Evolutionary conservation across 2,888 invertebrate genomes (phyloP).

Genomic region (Melipona bicolor): DNA sequence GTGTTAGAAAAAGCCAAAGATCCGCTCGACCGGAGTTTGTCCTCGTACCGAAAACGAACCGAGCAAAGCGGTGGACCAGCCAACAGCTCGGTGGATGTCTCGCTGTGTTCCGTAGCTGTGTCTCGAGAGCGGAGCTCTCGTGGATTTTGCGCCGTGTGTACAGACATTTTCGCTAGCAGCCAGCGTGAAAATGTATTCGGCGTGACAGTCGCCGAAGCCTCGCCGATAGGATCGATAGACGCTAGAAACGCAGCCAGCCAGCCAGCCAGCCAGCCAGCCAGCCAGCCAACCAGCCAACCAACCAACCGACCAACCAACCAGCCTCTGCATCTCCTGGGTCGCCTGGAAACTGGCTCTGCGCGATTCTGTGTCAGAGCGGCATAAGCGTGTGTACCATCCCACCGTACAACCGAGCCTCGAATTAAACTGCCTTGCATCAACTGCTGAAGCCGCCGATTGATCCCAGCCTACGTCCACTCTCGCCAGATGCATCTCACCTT

Average conservation of each 20-base stretch:
- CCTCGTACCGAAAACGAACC: neutral
- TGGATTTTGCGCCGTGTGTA: constrained; percentile 18
- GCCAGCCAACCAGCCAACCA: constrained; percentile 60
- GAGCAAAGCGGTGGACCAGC: neutral
- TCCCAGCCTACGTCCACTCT: neutral
- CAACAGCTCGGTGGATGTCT: too few relatives aligned
- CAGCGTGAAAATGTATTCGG: constrained; percentile 72
- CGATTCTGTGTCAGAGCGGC: constrained; percentile 64
- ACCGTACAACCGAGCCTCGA: neutral
- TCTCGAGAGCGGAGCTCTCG: neutral
- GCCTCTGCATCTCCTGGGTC: constrained; percentile 69
- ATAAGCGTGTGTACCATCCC: constrained; percentile 38
- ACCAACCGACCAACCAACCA: constrained; percentile 59
- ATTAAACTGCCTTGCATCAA: neutral
- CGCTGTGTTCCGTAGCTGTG: neutral
- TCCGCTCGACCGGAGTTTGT: neutral
- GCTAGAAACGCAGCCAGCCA: constrained; percentile 70
- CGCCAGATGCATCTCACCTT: neutral
- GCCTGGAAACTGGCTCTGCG: constrained; percentile 68
- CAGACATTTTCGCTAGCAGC: constrained; percentile 59
- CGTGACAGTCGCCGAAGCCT: constrained; percentile 70
- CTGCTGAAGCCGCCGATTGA: neutral
- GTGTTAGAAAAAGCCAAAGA: neutral
- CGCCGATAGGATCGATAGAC: constrained; percentile 74
- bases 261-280: constrained; percentile 62